Conservation (phyloP, 1,140 invertebrate species). For the Octopus sinensis region DNA sequence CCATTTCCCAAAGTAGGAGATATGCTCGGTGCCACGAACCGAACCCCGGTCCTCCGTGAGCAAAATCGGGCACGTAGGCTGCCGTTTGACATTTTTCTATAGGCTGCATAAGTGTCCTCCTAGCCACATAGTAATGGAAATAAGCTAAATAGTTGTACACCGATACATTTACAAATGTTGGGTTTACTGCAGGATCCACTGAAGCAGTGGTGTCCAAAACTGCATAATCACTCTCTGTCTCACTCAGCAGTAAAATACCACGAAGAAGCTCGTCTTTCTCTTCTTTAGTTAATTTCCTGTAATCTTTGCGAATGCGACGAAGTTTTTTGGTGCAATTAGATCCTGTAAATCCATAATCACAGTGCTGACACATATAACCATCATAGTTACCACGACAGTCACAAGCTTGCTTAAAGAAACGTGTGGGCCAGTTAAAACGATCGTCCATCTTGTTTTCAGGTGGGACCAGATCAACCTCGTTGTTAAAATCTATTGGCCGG, state of each 20-base stretch:
- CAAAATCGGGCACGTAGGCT: conserved; percentile 14
- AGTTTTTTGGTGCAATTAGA: neutral
- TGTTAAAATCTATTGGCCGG: neutral
- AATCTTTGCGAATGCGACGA: conserved; percentile 47
- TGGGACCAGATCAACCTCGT: neutral
- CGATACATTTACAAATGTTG: conserved; percentile 5
- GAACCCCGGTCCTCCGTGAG: conserved; percentile 45
- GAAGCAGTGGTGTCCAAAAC: neutral
- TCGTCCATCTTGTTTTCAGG: neutral
- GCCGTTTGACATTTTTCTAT: neutral
- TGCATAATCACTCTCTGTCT: neutral
- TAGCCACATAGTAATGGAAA: neutral
- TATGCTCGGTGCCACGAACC: conserved; percentile 45
- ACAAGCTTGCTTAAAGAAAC: neutral
- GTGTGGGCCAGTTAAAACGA: neutral
- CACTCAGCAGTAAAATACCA: neutral
- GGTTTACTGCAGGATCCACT: neutral
- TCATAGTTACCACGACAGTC: neutral
- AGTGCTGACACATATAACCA: conserved; percentile 8
- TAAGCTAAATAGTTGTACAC: neutral
- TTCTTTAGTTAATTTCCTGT: conserved; percentile 50
- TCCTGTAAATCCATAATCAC: neutral
- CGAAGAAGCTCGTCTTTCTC: conserved; percentile 44
- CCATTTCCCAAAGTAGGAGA: conserved; percentile 33
- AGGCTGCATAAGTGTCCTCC: neutral